phyloP scores from a whole-genome alignment of 2,113 vertebrate genomes.

The Ramphastos sulfuratus region DNA sequence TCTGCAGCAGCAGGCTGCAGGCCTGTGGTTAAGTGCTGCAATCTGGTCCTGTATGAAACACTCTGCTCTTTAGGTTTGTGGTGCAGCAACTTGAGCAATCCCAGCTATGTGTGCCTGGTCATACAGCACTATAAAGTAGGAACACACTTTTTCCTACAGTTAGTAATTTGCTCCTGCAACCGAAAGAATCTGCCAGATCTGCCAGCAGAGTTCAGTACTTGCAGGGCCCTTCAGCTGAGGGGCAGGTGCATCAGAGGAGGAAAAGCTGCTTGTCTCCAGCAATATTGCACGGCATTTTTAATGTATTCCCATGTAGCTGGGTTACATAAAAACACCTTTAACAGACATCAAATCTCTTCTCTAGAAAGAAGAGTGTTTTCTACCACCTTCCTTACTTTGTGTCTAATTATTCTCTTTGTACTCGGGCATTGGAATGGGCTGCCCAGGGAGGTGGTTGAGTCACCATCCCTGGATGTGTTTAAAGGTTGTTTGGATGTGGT shows the following conservation, averaged over 20 bases:
- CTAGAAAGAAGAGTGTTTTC: background rate
- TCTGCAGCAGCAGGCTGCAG: background rate
- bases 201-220: background rate
- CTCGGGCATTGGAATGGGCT: too few species aligned
- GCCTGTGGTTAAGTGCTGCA: constrained; percentile 62
- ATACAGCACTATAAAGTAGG: background rate
- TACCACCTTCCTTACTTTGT: background rate
- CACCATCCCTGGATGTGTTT: too few species aligned
- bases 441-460: too few species aligned
- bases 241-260: background rate
- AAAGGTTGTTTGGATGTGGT: too few species aligned
- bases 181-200: background rate
- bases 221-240: background rate
- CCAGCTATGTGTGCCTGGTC: constrained; percentile 33
- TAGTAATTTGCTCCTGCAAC: background rate
- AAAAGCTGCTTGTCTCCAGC: background rate
- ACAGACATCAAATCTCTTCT: background rate
- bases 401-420: background rate
- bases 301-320: background rate
- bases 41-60: constrained; percentile 48
- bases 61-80: constrained; percentile 24
- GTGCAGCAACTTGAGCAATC: constrained; percentile 50
- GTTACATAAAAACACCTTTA: background rate
- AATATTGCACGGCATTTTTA: background rate
- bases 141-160: constrained; percentile 28